phyloP scores from a whole-genome alignment of 2,113 vertebrate genomes.

The Scophthalmus maximus region DNA sequence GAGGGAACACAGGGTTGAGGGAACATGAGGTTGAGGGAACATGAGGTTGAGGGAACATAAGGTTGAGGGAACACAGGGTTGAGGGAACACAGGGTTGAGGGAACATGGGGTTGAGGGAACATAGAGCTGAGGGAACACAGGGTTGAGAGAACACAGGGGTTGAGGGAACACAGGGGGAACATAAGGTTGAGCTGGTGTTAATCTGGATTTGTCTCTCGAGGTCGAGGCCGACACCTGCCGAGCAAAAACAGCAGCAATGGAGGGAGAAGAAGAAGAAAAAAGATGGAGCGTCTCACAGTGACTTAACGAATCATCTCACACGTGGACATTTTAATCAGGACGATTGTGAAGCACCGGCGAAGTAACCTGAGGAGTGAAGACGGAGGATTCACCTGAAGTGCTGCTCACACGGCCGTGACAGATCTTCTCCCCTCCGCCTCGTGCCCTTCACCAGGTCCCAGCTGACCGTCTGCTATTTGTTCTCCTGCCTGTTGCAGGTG shows the following conservation, averaged over 20 bases:
- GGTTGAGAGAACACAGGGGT: too few species aligned
- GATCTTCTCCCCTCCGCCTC: not conserved
- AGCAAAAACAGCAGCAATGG: not conserved
- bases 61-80: too few species aligned
- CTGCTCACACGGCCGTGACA: not conserved
- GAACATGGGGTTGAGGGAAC: too few species aligned
- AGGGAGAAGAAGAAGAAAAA: not conserved
- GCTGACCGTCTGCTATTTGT: slow-evolving; percentile 52
- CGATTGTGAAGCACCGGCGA: not conserved
- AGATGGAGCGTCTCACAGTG: not conserved
- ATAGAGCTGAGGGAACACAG: too few species aligned
- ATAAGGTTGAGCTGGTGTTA: not conserved
- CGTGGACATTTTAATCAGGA: not conserved
- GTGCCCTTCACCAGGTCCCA: slow-evolving; percentile 42
- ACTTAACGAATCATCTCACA: not conserved
- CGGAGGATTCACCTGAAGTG: not conserved
- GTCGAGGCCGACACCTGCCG: too few species aligned
- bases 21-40: too few species aligned
- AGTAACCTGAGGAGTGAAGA: not conserved
- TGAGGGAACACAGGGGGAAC: too few species aligned
- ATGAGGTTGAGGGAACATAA: too few species aligned
- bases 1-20: too few species aligned
- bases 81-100: too few species aligned
- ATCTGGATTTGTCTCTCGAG: not conserved
- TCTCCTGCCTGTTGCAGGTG: slow-evolving; percentile 38